These are phyloP conservation scores for Parazoanthus darwini DNA, from an alignment of 92 coral and sea anemone genomes.

Conservation along the genomic window DNA sequence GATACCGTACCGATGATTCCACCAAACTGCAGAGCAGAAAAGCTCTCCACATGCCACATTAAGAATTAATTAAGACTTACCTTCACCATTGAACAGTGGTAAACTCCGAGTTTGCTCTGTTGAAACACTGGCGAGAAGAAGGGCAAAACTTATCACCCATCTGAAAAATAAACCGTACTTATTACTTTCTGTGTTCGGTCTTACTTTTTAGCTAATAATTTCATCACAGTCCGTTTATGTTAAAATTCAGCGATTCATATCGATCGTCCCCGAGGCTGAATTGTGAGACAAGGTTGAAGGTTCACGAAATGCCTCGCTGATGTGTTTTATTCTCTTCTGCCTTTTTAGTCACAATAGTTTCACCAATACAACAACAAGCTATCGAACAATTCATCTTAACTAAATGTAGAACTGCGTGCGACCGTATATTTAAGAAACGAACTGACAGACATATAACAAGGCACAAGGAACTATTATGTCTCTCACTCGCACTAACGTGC, in stretches of 20 bases:
- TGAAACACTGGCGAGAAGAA: background rate
- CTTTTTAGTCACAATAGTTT: background rate
- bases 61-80: background rate
- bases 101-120: background rate
- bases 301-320: background rate
- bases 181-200: background rate
- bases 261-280: background rate
- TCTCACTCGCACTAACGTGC: background rate
- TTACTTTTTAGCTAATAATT: background rate
- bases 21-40: background rate
- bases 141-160: conserved; percentile 12
- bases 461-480: background rate
- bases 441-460: background rate
- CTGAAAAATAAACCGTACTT: background rate
- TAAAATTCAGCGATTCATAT: background rate
- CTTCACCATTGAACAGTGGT: conserved; percentile 13
- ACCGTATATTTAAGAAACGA: background rate
- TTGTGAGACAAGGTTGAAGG: background rate
- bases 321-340: background rate
- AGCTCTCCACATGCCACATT: background rate
- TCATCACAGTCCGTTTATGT: background rate
- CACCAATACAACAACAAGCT: background rate
- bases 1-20: background rate
- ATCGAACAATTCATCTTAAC: background rate
- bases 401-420: background rate